These are phyloP conservation scores for Eretmodus cyanostictus DNA, from an alignment of 2,113 vertebrate genomes.

Conservation along the genomic window DNA sequence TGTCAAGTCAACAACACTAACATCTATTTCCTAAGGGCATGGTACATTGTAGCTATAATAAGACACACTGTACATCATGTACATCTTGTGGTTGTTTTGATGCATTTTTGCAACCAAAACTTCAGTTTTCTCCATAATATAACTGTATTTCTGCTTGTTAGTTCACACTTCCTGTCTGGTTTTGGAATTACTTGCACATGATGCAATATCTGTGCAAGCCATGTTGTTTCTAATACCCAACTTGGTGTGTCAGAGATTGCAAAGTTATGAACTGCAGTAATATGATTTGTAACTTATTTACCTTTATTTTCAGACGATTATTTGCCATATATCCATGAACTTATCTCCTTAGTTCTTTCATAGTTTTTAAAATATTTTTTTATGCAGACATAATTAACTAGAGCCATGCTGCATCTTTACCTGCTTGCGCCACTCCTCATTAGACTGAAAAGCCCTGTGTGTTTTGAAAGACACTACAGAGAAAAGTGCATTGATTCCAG, in stretches of 20 bases:
- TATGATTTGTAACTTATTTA: background rate
- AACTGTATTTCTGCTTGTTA: conserved; percentile 1
- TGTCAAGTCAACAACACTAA: conserved; percentile 6
- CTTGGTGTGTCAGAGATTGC: background rate
- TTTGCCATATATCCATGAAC: background rate
- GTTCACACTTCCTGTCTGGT: conserved; percentile 1
- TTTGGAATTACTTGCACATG: background rate
- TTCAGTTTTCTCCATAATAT: background rate
- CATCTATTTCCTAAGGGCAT: background rate
- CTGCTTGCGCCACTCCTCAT: background rate
- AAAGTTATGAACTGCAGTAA: background rate
- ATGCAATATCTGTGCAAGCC: conserved; percentile 43
- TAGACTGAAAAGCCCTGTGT: background rate
- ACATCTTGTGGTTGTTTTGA: background rate
- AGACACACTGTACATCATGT: background rate
- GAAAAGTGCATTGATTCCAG: conserved; percentile 42
- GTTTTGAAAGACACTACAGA: conserved; percentile 32
- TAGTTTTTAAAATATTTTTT: background rate
- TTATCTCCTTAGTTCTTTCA: background rate
- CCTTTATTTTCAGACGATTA: background rate
- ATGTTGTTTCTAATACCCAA: background rate
- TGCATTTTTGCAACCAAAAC: background rate
- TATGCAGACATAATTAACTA: background rate
- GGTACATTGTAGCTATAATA: background rate
- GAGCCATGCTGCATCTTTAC: background rate